These are phyloP conservation scores for Scarus forsteni DNA, from an alignment of 2,797 vertebrate species.

Conservation along the genomic window DNA sequence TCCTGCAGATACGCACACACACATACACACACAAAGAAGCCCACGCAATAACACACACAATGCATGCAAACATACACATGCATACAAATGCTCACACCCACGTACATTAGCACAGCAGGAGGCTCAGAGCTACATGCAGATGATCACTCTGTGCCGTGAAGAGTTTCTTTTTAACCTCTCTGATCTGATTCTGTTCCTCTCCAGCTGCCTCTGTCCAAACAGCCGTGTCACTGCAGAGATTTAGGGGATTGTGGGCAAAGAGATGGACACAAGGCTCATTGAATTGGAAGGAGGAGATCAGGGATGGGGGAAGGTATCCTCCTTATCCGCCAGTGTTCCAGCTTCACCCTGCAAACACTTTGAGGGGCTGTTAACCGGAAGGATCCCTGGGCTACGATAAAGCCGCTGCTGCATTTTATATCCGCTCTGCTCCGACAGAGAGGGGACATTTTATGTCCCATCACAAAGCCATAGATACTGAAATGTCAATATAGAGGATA, in stretches of 20 bases:
- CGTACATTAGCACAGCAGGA: background rate
- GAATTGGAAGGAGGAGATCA: slow-evolving; percentile 45
- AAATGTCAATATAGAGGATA: slow-evolving; percentile 23
- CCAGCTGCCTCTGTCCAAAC: slow-evolving; percentile 62
- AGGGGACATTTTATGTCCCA: slow-evolving; percentile 19
- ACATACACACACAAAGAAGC: slow-evolving; percentile 3
- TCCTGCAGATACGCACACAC: slow-evolving; percentile 14
- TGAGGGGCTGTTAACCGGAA: slow-evolving; percentile 15
- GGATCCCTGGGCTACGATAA: slow-evolving; percentile 21
- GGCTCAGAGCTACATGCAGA: background rate
- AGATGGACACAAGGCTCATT: slow-evolving; percentile 73
- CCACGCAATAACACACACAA: slow-evolving; percentile 7
- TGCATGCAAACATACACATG: slow-evolving; percentile 1
- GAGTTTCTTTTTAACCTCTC: slow-evolving; percentile 29
- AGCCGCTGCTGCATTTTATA: slow-evolving; percentile 23
- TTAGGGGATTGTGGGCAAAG: slow-evolving; percentile 67
- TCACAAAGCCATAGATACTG: slow-evolving; percentile 9
- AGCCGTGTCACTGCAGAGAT: slow-evolving; percentile 67
- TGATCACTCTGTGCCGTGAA: slow-evolving; percentile 1
- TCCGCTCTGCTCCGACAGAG: slow-evolving; percentile 11
- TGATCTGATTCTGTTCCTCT: slow-evolving; percentile 27
- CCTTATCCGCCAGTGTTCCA: slow-evolving; percentile 37
- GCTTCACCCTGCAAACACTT: slow-evolving; percentile 32
- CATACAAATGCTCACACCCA: slow-evolving; percentile 7
- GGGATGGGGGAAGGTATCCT: slow-evolving; percentile 19